Percentiles rank a stretch among this genome's conserved stretches.
These are phyloP conservation scores for Choloepus didactylus DNA, from an alignment of 2,797 vertebrate species.

Conservation along the genomic window DNA sequence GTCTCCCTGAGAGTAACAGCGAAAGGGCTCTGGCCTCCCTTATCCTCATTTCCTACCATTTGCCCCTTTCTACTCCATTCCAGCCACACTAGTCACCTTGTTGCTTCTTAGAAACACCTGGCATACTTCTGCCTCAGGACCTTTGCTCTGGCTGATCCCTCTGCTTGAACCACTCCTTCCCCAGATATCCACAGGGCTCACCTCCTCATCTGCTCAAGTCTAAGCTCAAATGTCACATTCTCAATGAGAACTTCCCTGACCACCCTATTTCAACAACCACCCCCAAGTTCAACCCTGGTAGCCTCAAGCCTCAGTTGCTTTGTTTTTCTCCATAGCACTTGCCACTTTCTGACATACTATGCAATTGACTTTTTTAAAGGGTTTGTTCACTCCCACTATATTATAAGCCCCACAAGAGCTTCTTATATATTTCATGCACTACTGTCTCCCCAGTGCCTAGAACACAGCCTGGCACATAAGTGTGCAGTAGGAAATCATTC, in stretches of 20 bases:
- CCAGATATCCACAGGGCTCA: not conserved
- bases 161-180: not conserved
- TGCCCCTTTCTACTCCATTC: not conserved
- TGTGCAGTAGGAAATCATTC: not conserved
- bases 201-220: too few species aligned
- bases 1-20: not conserved
- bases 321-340: not conserved
- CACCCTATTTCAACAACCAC: not conserved
- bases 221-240: not conserved
- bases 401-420: not conserved
- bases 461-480: not conserved
- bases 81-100: not conserved
- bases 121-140: not conserved
- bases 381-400: not conserved
- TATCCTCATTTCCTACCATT: not conserved
- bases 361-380: not conserved
- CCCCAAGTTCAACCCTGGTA: not conserved
- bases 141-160: not conserved
- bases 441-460: not conserved
- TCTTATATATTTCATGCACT: not conserved
- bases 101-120: not conserved
- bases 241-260: not conserved
- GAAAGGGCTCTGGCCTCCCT: not conserved
- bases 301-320: not conserved
- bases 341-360: not conserved